Percentiles rank a stretch among this genome's conserved stretches.
These are phyloP conservation scores for Tupaia chinensis DNA, from an alignment of 2,113 vertebrate genomes.

Conservation along the genomic window DNA sequence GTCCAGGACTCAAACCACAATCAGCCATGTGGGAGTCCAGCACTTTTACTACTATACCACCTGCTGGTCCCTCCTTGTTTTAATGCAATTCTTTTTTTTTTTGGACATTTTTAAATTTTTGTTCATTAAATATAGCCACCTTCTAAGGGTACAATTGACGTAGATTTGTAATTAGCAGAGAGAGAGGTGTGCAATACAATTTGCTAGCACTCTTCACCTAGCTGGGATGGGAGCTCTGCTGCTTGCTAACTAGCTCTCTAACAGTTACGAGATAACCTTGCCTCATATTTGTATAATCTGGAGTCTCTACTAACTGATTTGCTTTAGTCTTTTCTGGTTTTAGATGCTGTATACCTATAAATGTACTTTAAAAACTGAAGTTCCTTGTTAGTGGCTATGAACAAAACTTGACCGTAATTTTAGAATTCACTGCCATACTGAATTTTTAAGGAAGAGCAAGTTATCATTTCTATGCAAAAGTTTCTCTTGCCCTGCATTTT, in stretches of 20 bases:
- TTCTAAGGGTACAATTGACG: neutral
- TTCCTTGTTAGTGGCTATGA: neutral
- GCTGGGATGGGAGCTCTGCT: neutral
- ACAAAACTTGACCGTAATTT: neutral
- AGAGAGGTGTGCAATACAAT: neutral
- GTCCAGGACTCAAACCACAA: too few species aligned
- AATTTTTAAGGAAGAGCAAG: neutral
- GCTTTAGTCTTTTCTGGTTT: neutral
- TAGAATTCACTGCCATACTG: neutral
- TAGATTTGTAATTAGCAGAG: neutral
- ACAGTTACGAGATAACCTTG: neutral
- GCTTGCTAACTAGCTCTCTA: neutral
- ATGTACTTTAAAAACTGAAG: neutral
- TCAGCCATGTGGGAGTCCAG: too few species aligned
- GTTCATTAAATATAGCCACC: neutral
- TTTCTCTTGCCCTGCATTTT: neutral
- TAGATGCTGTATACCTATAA: neutral
- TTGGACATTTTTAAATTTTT: neutral
- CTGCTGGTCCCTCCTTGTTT: too few species aligned
- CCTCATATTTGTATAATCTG: neutral
- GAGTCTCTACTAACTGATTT: neutral
- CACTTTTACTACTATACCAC: too few species aligned
- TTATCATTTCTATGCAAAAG: neutral
- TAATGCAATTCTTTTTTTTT: too few species aligned
- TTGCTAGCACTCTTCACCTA: neutral